Evolutionary conservation across 2,797 vertebrate genomes (phyloP), one percentile per base, ranked within the genome.

Genomic region (Galaxias olidus): DNA sequence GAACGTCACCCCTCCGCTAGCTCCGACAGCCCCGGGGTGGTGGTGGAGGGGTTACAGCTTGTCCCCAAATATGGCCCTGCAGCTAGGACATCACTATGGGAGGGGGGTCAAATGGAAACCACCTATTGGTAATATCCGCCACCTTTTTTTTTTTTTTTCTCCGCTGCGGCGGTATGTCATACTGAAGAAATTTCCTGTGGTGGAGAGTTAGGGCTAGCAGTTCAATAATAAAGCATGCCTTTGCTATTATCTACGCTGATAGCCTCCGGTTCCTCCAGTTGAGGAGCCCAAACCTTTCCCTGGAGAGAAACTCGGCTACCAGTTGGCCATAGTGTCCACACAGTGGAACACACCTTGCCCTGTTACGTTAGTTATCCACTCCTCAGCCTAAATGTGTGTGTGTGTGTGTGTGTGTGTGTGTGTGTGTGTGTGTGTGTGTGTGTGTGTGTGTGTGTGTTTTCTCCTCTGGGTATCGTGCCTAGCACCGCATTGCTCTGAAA

Each of bases 141-240:
- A 17, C 59, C 59, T 49, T 8, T n/a, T 50, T 61, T 15, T 61
- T 9, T 10, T 12, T 59, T 18, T 12, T 13, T 3, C 12, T 20
- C 4, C n/a, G 19, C 47, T n/a, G 41, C n/a, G 4, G n/a, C 47
- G 40, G 14, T 41, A 14, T 13, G 45, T 60, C 43, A 46, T 59
- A 18, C 46, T 48, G 14, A n/a, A 61, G 59, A 49, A 20, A 61
- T 61, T 61, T 61, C 47, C 59, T 49, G 47, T 41, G 1, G 11
- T 17, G 47, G 7, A 50, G 45, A 30, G 9, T 8, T 55, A 13
- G 30, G 30, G 30, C 30, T 30, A 30, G 30, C 30, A 30, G 30
- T 6, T 30, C 6, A 30, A 30, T 47, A 47, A 14, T 47, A 10
- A 47, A 10, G 9, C 45, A 2, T 47, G 10, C 9, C n/a, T n/a